A percentile compares a stretch with the other conserved stretches of the same genome.
Conservation (phyloP, 2,888 invertebrate genomes). For the Eupithecia pulchellata region DNA sequence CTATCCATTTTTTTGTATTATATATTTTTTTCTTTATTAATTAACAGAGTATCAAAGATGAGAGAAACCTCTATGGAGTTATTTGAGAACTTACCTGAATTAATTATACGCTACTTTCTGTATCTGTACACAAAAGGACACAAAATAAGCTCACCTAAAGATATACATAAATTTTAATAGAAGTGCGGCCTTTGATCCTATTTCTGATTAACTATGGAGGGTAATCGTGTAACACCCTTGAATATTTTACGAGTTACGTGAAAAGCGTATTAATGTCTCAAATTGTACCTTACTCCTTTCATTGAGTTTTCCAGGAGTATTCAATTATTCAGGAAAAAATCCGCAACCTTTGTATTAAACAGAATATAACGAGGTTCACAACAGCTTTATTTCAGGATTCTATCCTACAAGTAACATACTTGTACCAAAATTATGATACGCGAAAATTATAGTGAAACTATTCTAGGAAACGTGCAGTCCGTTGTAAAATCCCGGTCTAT, state of each 20-base stretch:
- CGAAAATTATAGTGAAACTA: background rate
- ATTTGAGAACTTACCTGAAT: background rate
- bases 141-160: slow-evolving; percentile 5
- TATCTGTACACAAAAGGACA: slow-evolving; percentile 2
- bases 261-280: slow-evolving; percentile 28
- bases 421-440: slow-evolving; percentile 1
- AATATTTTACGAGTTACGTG: slow-evolving; percentile 33
- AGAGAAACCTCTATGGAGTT: background rate
- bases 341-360: background rate
- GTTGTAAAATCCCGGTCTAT: slow-evolving; percentile 4
- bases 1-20: no score
- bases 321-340: slow-evolving; percentile 12
- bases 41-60: background rate
- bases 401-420: background rate
- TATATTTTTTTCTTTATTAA: no score
- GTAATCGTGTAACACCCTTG: slow-evolving; percentile 33
- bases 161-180: slow-evolving; percentile 32
- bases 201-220: slow-evolving; percentile 41
- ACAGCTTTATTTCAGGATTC: background rate
- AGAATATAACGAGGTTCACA: background rate
- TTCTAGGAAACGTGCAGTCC: background rate
- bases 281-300: slow-evolving; percentile 12
- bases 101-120: background rate
- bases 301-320: slow-evolving; percentile 1
- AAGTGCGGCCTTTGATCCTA: slow-evolving; percentile 34